Conservation (phyloP, 1,140 invertebrate species). For the Pseudoatta argentina region DNA sequence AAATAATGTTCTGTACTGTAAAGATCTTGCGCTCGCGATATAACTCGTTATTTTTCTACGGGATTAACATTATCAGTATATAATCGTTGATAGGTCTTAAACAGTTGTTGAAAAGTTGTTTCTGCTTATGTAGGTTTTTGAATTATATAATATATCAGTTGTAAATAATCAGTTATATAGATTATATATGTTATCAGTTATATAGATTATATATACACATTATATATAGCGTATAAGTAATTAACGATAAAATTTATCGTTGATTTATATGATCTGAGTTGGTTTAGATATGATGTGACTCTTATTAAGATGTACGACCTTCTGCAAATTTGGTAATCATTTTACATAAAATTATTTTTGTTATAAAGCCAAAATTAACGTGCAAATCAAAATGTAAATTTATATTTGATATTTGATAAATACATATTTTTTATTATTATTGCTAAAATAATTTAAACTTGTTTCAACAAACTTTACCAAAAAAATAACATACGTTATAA, state of each 20-base stretch:
- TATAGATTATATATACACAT: background rate
- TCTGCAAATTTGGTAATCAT: background rate
- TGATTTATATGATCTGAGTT: background rate
- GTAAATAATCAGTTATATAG: background rate
- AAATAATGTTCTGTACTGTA: slow-evolving; percentile 65
- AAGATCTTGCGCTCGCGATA: background rate
- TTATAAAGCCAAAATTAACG: background rate
- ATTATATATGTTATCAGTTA: background rate
- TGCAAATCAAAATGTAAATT: background rate
- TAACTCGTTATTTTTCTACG: background rate
- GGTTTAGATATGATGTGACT: background rate
- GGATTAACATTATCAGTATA: slow-evolving; percentile 12
- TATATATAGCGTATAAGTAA: background rate
- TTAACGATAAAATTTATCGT: background rate
- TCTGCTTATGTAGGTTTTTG: no score
- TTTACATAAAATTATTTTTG: background rate
- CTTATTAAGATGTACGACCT: background rate
- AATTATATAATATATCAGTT: background rate
- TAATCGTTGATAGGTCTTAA: background rate
- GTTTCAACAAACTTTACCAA: background rate
- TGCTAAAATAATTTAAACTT: background rate
- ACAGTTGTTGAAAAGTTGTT: background rate
- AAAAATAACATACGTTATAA: background rate
- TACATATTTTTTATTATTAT: background rate
- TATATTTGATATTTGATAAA: background rate